Base-by-base conservation (phyloP, 2,113 vertebrate species). In the Numida meleagris region DNA sequence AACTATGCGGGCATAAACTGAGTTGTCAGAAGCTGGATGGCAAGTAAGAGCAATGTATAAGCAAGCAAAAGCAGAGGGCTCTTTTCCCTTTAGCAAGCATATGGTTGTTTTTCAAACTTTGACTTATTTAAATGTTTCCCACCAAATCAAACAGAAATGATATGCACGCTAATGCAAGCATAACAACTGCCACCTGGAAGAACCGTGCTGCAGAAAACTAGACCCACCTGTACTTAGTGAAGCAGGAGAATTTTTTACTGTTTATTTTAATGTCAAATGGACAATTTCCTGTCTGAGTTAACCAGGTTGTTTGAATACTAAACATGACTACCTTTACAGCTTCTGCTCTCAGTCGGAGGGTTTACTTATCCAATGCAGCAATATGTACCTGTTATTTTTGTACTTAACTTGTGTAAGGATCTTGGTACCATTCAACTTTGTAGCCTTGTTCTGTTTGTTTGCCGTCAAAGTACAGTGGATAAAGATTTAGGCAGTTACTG, bases 161-260 rank as follows among this genome's bases (percentile, higher is more conserved):
- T 36, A 68, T 27, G 46, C 43, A 63, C 16, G 14, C 48, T 46
- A 89, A 48, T 3, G 4, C 33, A 85, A 58, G 33, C 25, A 20
- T 65, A 95, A 78, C 51, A 91, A 83, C 65, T 78, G 34, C 89
- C 85, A 94, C 82, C 82, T 95, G 76, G 51, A 63, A 75, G 57
- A 71, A 19, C 36, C 29, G 51, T 34, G 67, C 20, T 46, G 68
- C 31, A 62, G 18, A 86, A 83, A 40, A 48, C 57, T 86, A 86
- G 45, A 86, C 51, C 33, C 86, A 51, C 5, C 31, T 86, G 10
- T 72, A 18, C 61, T 94, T 83, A 83, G 12, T 15, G 12, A 14
- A 88, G 25, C 10, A 31, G 31, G 48, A 83, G 70, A 27, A 23
- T 27, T 83, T 34, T 55, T 71, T 31, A 3, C 34, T 77, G 27